Evolutionary conservation across 2,888 invertebrate genomes (phyloP).

Genomic region (Julus scandinavius): DNA sequence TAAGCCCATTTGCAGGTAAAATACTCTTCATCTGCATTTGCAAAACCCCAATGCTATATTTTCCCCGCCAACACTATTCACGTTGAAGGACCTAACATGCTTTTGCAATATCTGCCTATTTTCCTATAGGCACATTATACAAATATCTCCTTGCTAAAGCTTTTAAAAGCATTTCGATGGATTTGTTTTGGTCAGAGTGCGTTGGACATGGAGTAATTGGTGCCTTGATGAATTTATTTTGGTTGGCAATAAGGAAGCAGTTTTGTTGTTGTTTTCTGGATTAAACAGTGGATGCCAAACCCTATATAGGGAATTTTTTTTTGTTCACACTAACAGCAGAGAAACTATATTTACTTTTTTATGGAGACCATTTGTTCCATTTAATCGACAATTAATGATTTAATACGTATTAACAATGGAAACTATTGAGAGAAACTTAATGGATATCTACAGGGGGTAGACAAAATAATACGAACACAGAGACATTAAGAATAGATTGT

Average conservation of each 20-base stretch:
- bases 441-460: too few species aligned
- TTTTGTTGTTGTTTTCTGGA: not conserved
- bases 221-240: not conserved
- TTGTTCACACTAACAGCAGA: too few species aligned
- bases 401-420: too few species aligned
- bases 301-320: not conserved
- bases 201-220: constrained; percentile 12
- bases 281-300: not conserved
- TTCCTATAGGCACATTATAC: not conserved
- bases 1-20: not conserved
- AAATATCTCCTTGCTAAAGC: not conserved
- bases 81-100: not conserved
- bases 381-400: too few species aligned
- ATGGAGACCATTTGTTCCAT: too few species aligned
- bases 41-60: not conserved
- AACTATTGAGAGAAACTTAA: too few species aligned
- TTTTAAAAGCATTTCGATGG: not conserved
- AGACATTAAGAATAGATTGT: not conserved
- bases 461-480: too few species aligned
- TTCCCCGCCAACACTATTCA: not conserved
- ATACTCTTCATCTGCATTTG: not conserved
- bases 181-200: not conserved
- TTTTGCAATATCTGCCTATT: not conserved
- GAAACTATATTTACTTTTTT: too few species aligned
- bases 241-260: not conserved